Conservation (phyloP, 2,797 vertebrate species). For the Jordanella pulchra region DNA sequence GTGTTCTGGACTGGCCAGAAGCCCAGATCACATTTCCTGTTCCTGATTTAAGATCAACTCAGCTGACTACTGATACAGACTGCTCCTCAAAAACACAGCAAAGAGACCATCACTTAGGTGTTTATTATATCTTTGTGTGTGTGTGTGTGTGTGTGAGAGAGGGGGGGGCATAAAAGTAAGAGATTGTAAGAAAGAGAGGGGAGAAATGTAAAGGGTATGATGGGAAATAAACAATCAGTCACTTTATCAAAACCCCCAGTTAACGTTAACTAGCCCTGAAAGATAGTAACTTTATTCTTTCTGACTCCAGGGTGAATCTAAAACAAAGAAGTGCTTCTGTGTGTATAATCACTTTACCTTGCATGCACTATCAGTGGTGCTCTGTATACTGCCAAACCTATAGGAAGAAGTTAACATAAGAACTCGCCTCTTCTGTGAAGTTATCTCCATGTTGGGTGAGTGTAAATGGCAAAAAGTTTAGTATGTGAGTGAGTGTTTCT, state of each 20-base stretch:
- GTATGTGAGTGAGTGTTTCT: conserved; percentile 7
- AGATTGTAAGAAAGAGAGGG: neutral
- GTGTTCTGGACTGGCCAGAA: conserved; percentile 67
- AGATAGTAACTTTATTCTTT: conserved; percentile 44
- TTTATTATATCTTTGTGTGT: conserved; percentile 31
- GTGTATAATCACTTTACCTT: conserved; percentile 36
- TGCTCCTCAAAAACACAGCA: conserved; percentile 52
- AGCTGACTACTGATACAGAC: conserved; percentile 73
- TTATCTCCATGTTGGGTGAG: conserved; percentile 4
- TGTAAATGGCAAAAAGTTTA: conserved; percentile 11
- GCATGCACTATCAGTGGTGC: conserved; percentile 33
- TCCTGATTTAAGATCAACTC: conserved; percentile 78
- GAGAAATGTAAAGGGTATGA: conserved; percentile 12
- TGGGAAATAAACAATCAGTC: conserved; percentile 23
- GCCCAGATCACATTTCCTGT: conserved; percentile 77
- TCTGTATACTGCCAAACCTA: conserved; percentile 16
- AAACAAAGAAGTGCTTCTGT: conserved; percentile 52
- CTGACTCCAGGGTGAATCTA: conserved; percentile 35
- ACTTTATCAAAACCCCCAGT: conserved; percentile 38
- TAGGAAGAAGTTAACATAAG: conserved; percentile 39
- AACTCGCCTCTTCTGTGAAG: conserved; percentile 47
- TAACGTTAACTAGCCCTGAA: conserved; percentile 21
- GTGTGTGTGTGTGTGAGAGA: conserved; percentile 13
- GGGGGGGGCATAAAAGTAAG: neutral
- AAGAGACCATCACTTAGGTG: conserved; percentile 29